Evolutionary conservation across 2,888 invertebrate genomes (phyloP), one percentile per base, ranked within the genome.

Genomic region (Patella ulyssiponensis): DNA sequence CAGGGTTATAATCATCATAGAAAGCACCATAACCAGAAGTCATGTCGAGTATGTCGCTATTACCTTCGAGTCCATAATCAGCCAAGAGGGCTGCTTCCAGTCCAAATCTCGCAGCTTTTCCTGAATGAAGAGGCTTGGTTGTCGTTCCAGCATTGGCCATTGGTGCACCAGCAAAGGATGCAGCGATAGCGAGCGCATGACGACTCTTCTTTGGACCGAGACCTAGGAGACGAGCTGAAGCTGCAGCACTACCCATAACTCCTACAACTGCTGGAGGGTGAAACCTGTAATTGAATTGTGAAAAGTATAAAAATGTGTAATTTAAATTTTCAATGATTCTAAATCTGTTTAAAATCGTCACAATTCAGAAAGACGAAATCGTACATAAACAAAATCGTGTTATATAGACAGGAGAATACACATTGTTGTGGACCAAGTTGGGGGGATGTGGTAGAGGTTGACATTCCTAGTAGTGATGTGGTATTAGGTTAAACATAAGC

Each of bases 231-330:
- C 82, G 82, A 15, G 86, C 79, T 51, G 82, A 81, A 15, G 86
- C 87, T 14, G 86, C 86, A 27, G 87, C 87, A 73, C 86, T 85
- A 5, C 87, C 87, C 86, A 87, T 87, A 12, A 87, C 86, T 1
- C 87, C 87, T 20, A 87, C 87, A 74, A 87, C 86, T 14, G 87
- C 85, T 44, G 87, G 87, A 3, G 87, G 87, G 51, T 87, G 87
- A 69, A 87, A 83, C 73, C 87, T 87, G 80, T 7, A 78, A 69
- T 72, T 12, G 14, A 64, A 33, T 71, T 23, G 15, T 51, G 7
- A 20, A 33, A 14, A 20, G 23, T 33, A 23, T 17, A 17, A 44
- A 7, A n/a, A 74, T 2, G 11, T 15, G 11, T 20, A 17, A 69
- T 23, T 27, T 9, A 7, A 33, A 9, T 44, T 44, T 7, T 44